A percentile compares a stretch with the other conserved stretches of the same genome.
These are phyloP conservation scores for Fragum whitleyi DNA, from an alignment of 2,888 invertebrate genomes.

Conservation along the genomic window DNA sequence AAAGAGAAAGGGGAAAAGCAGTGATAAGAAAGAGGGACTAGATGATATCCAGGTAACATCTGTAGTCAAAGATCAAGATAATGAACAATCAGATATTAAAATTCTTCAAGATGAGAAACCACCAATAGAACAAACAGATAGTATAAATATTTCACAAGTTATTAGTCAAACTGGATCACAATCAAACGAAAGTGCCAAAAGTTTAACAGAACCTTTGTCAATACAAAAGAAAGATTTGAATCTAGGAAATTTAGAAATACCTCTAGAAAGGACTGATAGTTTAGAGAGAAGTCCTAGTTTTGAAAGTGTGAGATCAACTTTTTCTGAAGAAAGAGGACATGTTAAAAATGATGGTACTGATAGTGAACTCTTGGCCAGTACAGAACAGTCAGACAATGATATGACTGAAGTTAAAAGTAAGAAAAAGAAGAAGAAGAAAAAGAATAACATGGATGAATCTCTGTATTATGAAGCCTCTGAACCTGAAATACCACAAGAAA, in stretches of 20 bases:
- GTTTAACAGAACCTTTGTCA: background rate
- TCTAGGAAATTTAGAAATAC: background rate
- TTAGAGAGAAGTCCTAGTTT: conserved; percentile 22
- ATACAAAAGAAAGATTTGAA: background rate
- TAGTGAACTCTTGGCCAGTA: conserved; percentile 22
- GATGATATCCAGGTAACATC: too few relatives aligned
- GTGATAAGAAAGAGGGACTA: background rate
- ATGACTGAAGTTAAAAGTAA: conserved; percentile 49
- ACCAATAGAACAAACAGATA: background rate
- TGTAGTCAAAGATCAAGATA: background rate
- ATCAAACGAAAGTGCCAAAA: background rate
- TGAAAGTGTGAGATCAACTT: conserved; percentile 13
- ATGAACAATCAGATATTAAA: background rate
- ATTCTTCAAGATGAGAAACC: background rate
- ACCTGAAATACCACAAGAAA: background rate
- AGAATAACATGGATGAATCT: conserved; percentile 34
- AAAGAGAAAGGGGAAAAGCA: background rate
- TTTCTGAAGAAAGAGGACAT: conserved; percentile 15
- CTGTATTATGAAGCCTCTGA: conserved; percentile 31
- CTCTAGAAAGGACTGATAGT: background rate
- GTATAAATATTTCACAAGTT: background rate
- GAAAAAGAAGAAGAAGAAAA: conserved; percentile 44
- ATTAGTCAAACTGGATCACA: background rate
- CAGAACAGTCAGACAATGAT: conserved; percentile 29
- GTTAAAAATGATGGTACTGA: conserved; percentile 5